These are phyloP conservation scores for Drosophila bipectinata DNA, from an alignment of 1,140 invertebrate genomes.

Conservation along the genomic window DNA sequence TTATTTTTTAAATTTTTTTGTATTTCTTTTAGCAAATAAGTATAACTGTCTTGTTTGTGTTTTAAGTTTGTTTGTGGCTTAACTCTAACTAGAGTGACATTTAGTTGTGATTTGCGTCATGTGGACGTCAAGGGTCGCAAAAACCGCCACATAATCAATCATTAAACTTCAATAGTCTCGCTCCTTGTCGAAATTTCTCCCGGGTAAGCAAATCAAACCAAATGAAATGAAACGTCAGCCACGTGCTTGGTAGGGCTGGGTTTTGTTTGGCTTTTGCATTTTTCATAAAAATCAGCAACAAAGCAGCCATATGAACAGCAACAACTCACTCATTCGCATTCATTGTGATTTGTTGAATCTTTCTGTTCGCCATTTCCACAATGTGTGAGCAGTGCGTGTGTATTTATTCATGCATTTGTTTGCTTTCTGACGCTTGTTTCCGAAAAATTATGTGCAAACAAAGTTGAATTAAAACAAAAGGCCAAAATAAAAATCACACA, in stretches of 20 bases:
- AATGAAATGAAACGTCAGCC: slow-evolving; percentile 44
- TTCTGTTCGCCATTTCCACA: background rate
- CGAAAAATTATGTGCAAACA: slow-evolving; percentile 80
- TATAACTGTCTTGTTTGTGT: no score
- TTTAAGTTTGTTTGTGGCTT: no score
- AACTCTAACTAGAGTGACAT: no score
- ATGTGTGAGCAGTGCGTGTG: slow-evolving; percentile 18
- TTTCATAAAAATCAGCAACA: slow-evolving; percentile 42
- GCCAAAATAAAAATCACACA: slow-evolving; percentile 18
- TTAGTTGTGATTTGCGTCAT: no score
- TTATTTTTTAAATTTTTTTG: no score
- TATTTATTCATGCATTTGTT: slow-evolving; percentile 81
- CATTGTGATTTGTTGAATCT: slow-evolving; percentile 61
- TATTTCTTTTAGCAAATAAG: no score
- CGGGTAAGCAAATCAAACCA: slow-evolving; percentile 61
- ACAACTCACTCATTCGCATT: slow-evolving; percentile 59
- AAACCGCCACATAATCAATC: slow-evolving; percentile 60
- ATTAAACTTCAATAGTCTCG: slow-evolving; percentile 64
- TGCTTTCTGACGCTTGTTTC: slow-evolving; percentile 79
- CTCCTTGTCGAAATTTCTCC: background rate
- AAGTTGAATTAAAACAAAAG: slow-evolving; percentile 73
- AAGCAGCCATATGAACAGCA: slow-evolving; percentile 46
- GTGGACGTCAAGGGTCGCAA: background rate
- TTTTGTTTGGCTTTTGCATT: slow-evolving; percentile 74
- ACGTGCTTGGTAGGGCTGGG: slow-evolving; percentile 13